Evolutionary conservation across 2,888 invertebrate species (phyloP), one percentile per base, ranked within the genome.

Genomic region (Idaea dimidiata): DNA sequence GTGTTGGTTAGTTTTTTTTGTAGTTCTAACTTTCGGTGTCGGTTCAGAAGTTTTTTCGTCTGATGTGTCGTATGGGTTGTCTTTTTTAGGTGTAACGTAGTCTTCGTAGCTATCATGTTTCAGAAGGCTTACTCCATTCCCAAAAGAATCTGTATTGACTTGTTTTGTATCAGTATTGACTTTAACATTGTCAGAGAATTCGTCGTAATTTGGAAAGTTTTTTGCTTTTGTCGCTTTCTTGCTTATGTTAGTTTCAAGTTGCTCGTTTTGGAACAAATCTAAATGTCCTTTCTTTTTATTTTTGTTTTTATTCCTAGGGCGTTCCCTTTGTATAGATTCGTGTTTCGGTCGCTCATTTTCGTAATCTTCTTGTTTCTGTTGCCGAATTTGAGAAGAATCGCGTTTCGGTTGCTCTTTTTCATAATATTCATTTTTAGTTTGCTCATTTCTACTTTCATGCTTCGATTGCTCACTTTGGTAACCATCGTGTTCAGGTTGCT

Each of bases 41-140:
- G 31, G 7, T 18, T 16, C 0, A 53, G 58, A 58, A 55, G 56
- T 17, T 18, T 56, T 56, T 56, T 56, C 17, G 8, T 68, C 66
- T 0, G 57, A 72, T 16, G 71, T 79, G 0, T 68, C 75, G 59
- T 71, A 81, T 10, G 75, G 65, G 0, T 77, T 56, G 2, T 80
- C 82, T 66, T 74, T 82, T 5, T 75, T 66, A 2, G 87, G 87
- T 0, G 64, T 74, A 0, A 75, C 72, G n/a, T 88, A 87, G 54
- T 88, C 86, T 76, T 86, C 86, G 57, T 88, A 87, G 53, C 84
- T 85, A 43, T 87, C 86, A 0, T 66, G 65, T 54, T 72, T 70
- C n/a, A n/a, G n/a, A 54, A 72, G 62, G 43, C 75, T 69, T 1
- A 76, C 59, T 63, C 73, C 72, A 56, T 24, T 24, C 24, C 77